Conservation (phyloP, 2,113 vertebrate species). For the Mus pahari region DNA sequence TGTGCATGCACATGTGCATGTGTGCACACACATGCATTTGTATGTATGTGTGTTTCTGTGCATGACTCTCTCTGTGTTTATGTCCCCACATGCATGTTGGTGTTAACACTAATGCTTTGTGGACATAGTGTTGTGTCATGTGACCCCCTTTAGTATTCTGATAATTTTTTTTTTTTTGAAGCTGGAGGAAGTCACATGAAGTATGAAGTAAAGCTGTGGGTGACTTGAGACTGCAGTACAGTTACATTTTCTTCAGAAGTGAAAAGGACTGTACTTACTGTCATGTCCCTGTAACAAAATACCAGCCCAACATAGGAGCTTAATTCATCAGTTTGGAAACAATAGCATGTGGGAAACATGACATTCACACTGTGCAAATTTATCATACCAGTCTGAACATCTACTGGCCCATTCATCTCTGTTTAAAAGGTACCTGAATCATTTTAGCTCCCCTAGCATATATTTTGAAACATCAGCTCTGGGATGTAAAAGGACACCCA, state of each 20-base stretch:
- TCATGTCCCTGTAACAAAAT: not conserved
- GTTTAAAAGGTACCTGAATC: not conserved
- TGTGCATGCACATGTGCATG: not conserved
- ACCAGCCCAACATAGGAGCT: not conserved
- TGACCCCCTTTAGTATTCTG: not conserved
- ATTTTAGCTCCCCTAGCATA: not conserved
- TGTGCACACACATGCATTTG: not conserved
- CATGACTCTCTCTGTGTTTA: not conserved
- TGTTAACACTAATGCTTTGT: not conserved
- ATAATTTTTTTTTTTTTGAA: conserved; percentile 25
- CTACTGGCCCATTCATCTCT: not conserved
- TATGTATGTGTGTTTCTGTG: not conserved
- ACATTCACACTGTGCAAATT: not conserved
- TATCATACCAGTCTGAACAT: not conserved
- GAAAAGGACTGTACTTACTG: not conserved
- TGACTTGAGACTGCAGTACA: not conserved
- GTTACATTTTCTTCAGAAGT: not conserved
- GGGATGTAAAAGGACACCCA: not conserved
- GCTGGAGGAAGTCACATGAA: not conserved
- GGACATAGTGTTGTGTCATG: not conserved
- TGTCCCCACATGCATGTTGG: not conserved
- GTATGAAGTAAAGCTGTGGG: not conserved
- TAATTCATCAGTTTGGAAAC: conserved; percentile 7
- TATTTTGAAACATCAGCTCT: conserved; percentile 1
- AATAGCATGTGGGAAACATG: not conserved